These are phyloP conservation scores for Aethes cnicana DNA, from an alignment of 2,888 invertebrate species.

Conservation along the genomic window DNA sequence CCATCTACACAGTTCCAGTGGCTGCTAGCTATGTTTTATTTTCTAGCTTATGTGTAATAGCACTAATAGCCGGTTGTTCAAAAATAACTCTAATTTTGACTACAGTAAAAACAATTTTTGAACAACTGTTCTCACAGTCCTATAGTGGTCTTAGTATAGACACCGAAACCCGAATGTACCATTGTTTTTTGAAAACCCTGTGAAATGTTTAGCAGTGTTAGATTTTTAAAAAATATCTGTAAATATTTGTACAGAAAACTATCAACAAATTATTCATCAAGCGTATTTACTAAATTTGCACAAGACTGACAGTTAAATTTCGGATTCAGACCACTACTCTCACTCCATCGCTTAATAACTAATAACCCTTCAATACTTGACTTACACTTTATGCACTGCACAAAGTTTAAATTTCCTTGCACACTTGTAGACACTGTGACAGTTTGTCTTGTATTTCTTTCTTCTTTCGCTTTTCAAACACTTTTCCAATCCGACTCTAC, in stretches of 20 bases:
- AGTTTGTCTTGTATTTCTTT: conserved; percentile 61
- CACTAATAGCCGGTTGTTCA: conserved; percentile 29
- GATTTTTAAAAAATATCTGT: conserved; percentile 27
- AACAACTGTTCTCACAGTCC: conserved; percentile 36
- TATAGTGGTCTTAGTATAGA: conserved; percentile 44
- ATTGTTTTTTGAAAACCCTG: conserved; percentile 22
- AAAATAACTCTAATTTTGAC: conserved; percentile 36
- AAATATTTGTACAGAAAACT: conserved; percentile 25
- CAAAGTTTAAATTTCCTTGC: conserved; percentile 74
- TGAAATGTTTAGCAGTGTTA: conserved; percentile 32
- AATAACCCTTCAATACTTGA: conserved; percentile 47
- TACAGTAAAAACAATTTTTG: conserved; percentile 43
- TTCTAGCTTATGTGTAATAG: conserved; percentile 23
- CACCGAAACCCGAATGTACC: conserved; percentile 41
- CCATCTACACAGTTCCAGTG: conserved; percentile 49
- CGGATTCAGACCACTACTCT: conserved; percentile 49
- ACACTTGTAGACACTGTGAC: conserved; percentile 59
- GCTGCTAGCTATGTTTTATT: conserved; percentile 40
- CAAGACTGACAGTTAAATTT: conserved; percentile 44
- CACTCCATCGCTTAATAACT: conserved; percentile 66
- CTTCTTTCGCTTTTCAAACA: conserved; percentile 61
- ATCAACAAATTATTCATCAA: conserved; percentile 34
- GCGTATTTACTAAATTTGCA: conserved; percentile 50
- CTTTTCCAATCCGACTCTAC: conserved; percentile 52
- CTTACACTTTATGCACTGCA: conserved; percentile 76